A percentile compares a stretch with the other conserved stretches of the same genome.
These are phyloP conservation scores for Enteromius fasciolatus DNA, from an alignment of 2,797 vertebrate genomes.

Conservation along the genomic window DNA sequence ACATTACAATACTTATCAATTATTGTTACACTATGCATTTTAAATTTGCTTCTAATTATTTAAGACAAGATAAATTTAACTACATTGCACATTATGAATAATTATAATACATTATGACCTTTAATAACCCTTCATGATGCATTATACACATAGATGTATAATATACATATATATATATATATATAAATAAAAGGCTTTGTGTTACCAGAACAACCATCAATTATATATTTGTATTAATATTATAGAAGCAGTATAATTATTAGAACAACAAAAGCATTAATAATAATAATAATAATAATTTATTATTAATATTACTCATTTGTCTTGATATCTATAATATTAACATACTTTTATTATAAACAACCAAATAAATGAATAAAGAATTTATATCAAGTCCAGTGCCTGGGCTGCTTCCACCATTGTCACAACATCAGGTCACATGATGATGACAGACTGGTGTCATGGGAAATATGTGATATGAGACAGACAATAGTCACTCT, in stretches of 20 bases:
- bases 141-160: too few species aligned
- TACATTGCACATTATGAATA: too few species aligned
- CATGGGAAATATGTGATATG: slow-evolving; percentile 17
- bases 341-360: neutral
- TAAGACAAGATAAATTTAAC: too few species aligned
- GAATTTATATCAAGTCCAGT: neutral
- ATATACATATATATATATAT: too few species aligned
- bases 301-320: neutral
- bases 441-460: neutral
- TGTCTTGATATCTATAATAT: neutral
- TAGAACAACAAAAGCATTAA: neutral
- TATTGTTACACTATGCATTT: too few species aligned
- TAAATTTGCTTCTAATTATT: too few species aligned
- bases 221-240: neutral
- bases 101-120: too few species aligned
- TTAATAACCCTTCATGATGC: too few species aligned
- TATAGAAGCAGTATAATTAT: neutral
- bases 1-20: neutral
- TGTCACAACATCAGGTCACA: neutral
- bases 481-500: slow-evolving; percentile 15
- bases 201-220: too few species aligned
- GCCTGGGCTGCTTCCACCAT: neutral
- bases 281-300: neutral
- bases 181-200: too few species aligned
- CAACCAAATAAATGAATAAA: neutral